phyloP scores from a whole-genome alignment of 2,113 vertebrate species.

The Vombatus ursinus region DNA sequence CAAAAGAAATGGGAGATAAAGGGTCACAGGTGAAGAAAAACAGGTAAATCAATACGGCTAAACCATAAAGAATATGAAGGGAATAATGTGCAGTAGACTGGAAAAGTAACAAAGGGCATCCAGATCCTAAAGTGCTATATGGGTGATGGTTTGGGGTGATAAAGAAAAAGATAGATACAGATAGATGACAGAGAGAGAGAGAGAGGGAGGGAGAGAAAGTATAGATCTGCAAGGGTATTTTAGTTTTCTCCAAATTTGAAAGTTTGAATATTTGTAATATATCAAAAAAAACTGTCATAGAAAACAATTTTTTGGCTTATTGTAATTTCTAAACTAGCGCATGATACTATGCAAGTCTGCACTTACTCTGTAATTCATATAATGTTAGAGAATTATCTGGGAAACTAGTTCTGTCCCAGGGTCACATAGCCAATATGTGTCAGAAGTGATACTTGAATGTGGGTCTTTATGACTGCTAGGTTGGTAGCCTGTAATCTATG shows the following conservation, averaged over 20 bases:
- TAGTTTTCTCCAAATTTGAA: conserved; percentile 19
- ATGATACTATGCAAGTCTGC: not conserved
- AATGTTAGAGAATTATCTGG: not conserved
- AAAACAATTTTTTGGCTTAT: not conserved
- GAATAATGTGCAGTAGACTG: not conserved
- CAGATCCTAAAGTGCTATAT: not conserved
- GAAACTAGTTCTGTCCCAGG: not conserved
- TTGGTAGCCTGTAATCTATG: not conserved
- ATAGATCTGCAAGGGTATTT: not conserved
- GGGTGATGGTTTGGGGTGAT: not conserved
- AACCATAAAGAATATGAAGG: not conserved
- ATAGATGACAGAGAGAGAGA: no score
- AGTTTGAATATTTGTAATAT: not conserved
- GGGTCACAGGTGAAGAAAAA: not conserved
- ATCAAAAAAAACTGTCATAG: conserved; percentile 1
- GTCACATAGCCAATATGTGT: not conserved
- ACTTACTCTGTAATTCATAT: not conserved
- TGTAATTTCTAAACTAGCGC: conserved; percentile 5
- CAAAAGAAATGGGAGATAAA: not conserved
- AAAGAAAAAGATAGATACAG: not conserved
- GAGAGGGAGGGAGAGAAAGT: no score
- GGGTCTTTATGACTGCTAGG: not conserved
- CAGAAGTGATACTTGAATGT: not conserved
- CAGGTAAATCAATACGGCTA: not conserved
- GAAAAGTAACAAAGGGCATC: not conserved